Evolutionary conservation across 2,888 invertebrate species (phyloP).

Genomic region (Acanthoscelides obtectus): DNA sequence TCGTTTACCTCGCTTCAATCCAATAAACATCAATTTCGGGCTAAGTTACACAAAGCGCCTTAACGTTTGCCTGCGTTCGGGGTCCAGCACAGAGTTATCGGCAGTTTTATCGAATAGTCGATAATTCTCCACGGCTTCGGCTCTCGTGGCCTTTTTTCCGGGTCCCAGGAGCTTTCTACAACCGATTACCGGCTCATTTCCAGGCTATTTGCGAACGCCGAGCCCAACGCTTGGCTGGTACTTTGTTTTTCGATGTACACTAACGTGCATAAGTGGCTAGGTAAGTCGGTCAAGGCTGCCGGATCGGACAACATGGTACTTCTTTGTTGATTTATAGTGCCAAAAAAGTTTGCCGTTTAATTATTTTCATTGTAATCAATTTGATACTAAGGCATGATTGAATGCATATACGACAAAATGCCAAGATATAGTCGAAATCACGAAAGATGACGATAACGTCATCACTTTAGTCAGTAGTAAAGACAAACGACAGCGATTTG

Average conservation of each 20-base stretch:
- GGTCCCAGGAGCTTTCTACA: constrained; percentile 17
- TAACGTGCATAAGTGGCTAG: background rate
- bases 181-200: constrained; percentile 24
- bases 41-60: background rate
- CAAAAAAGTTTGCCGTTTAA: too few relatives aligned
- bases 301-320: too few relatives aligned
- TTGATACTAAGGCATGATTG: too few relatives aligned
- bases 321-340: too few relatives aligned
- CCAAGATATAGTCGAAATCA: too few relatives aligned
- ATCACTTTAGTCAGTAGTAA: too few relatives aligned
- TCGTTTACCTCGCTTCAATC: background rate
- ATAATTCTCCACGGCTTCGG: background rate
- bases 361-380: too few relatives aligned
- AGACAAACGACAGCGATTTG: too few relatives aligned
- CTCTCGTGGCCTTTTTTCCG: constrained; percentile 11
- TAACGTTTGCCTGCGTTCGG: constrained; percentile 4
- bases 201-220: constrained; percentile 22
- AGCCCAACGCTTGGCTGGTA: background rate
- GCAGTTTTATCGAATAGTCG: constrained; percentile 3
- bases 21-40: background rate
- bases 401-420: too few relatives aligned
- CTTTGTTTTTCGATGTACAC: background rate
- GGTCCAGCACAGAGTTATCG: background rate
- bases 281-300: too few relatives aligned
- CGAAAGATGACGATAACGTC: too few relatives aligned